These are phyloP conservation scores for Taeniopygia guttata DNA, from an alignment of 2,797 vertebrate species.

Conservation along the genomic window DNA sequence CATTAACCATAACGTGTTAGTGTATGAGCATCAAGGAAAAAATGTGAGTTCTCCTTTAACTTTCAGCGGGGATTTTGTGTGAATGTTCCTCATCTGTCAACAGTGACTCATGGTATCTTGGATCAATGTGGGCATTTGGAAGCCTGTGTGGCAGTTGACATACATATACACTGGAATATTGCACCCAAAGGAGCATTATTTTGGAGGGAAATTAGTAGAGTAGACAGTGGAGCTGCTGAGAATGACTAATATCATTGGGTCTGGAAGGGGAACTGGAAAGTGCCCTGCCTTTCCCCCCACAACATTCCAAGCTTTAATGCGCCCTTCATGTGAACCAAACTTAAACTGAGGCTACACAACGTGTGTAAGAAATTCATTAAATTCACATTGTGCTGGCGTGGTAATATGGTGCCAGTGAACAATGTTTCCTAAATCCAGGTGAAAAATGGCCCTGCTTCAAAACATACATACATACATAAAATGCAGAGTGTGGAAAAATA, in stretches of 20 bases:
- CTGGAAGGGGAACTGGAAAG: conserved; percentile 44
- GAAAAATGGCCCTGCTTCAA: conserved; percentile 6
- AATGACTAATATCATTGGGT: conserved; percentile 40
- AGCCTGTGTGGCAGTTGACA: conserved; percentile 8
- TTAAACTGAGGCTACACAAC: neutral
- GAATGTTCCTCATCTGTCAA: conserved; percentile 59
- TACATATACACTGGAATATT: conserved; percentile 37
- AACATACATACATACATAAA: neutral
- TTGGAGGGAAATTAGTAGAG: conserved; percentile 30
- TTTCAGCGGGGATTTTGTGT: neutral
- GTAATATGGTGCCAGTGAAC: neutral
- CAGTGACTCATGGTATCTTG: conserved; percentile 37
- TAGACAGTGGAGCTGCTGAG: conserved; percentile 3
- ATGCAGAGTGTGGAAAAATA: neutral
- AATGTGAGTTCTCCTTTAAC: conserved; percentile 33
- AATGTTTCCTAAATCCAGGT: neutral
- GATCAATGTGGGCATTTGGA: conserved; percentile 49
- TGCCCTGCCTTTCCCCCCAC: conserved; percentile 1
- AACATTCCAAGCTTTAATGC: conserved; percentile 15
- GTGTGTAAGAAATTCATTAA: neutral
- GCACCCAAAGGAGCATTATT: conserved; percentile 28
- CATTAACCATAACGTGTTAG: conserved; percentile 7
- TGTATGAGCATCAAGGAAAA: conserved; percentile 25
- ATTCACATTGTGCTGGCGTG: neutral
- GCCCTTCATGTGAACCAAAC: conserved; percentile 2